These are phyloP conservation scores for Tromatobia lineatoria DNA, from an alignment of 2,888 invertebrate genomes.

Conservation along the genomic window DNA sequence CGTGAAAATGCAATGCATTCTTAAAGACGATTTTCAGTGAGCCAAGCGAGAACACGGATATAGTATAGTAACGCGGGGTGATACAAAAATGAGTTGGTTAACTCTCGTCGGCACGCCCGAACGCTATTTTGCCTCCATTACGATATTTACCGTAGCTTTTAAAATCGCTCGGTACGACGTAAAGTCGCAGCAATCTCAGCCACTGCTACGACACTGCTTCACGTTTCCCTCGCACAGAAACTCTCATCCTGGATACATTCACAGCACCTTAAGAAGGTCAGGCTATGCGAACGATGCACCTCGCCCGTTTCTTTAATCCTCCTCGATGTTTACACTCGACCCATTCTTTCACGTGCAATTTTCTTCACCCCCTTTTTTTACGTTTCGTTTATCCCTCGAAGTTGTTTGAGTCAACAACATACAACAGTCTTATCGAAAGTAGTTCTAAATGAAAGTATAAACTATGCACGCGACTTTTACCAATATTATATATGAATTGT, in stretches of 20 bases:
- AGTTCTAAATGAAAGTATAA: constrained; percentile 11
- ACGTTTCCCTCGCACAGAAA: not conserved
- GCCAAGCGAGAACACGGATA: constrained; percentile 17
- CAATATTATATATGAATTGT: constrained; percentile 1
- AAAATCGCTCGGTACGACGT: constrained; percentile 65
- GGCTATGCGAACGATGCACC: constrained; percentile 61
- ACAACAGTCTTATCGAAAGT: constrained; percentile 39
- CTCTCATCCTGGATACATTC: constrained; percentile 55
- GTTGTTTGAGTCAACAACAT: constrained; percentile 31
- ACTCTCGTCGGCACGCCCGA: constrained; percentile 83
- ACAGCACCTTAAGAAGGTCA: constrained; percentile 54
- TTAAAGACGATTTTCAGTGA: constrained; percentile 16
- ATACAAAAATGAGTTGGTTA: constrained; percentile 83
- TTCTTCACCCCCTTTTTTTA: constrained; percentile 29
- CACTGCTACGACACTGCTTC: not conserved
- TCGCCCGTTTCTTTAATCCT: constrained; percentile 52
- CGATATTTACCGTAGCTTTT: constrained; percentile 80
- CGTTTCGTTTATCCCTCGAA: not conserved
- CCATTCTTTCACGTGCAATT: constrained; percentile 56
- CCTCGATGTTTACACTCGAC: constrained; percentile 57
- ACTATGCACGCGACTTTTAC: constrained; percentile 2
- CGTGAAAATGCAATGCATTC: constrained; percentile 32
- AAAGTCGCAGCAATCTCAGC: constrained; percentile 50
- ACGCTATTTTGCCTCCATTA: constrained; percentile 81
- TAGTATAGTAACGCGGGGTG: constrained; percentile 43